Conservation (phyloP, 1,140 invertebrate genomes). For the Globodera rostochiensis region DNA sequence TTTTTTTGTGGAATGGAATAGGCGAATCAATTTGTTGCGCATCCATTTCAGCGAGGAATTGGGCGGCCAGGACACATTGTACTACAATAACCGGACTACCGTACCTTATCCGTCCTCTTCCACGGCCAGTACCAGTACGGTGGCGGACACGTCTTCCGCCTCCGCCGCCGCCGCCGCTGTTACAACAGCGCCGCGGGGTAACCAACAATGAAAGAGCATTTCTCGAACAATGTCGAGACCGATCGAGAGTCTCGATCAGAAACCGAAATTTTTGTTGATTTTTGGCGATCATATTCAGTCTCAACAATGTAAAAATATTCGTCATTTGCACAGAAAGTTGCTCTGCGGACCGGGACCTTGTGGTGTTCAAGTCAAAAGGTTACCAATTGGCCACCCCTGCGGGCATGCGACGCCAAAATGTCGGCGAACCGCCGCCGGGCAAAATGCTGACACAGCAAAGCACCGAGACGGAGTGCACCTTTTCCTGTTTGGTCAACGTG, state of each 20-base stretch:
- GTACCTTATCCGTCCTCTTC: background rate
- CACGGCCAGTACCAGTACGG: background rate
- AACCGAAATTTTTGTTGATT: too few species aligned
- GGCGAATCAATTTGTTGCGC: too few species aligned
- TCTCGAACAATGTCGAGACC: too few species aligned
- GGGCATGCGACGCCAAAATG: background rate
- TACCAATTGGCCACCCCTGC: slow-evolving; percentile 34
- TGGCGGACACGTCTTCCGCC: background rate
- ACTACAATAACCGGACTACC: background rate
- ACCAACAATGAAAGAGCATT: too few species aligned
- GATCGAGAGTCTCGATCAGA: too few species aligned
- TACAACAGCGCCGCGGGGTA: background rate
- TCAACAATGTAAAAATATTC: background rate
- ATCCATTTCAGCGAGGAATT: background rate
- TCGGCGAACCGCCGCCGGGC: background rate
- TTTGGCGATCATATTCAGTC: too few species aligned
- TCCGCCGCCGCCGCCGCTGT: background rate
- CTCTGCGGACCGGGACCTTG: slow-evolving; percentile 40
- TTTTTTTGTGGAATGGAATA: too few species aligned
- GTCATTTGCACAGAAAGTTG: slow-evolving; percentile 39
- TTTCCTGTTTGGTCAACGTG: slow-evolving; percentile 47
- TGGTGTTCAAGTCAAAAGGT: slow-evolving; percentile 47
- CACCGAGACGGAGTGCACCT: slow-evolving; percentile 48
- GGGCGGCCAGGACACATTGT: background rate
- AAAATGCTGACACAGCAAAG: slow-evolving; percentile 33